phyloP scores from a whole-genome alignment of 2,797 vertebrate species.

The Psittacula echo region DNA sequence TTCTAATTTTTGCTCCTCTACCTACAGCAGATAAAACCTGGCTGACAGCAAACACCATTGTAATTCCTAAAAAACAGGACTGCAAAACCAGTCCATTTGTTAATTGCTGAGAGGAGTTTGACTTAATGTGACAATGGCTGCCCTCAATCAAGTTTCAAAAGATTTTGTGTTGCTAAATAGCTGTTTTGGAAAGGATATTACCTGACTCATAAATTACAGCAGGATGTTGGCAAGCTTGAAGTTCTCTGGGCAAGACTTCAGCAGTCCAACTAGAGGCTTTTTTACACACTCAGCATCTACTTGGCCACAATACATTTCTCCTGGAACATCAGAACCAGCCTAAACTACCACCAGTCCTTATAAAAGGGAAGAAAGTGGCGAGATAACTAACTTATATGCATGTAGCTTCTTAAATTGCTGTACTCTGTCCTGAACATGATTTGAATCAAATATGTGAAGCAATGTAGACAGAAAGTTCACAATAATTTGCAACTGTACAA shows the following conservation, averaged over 20 bases:
- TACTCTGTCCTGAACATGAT: not conserved
- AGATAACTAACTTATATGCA: not conserved
- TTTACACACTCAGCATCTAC: not conserved
- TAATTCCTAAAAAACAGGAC: not conserved
- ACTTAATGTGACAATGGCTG: not conserved
- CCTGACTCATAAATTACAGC: slow-evolving; percentile 25
- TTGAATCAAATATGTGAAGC: not conserved
- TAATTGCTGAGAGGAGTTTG: slow-evolving; percentile 5
- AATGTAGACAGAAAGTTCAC: not conserved
- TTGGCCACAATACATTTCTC: slow-evolving; percentile 25
- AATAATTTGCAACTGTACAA: not conserved
- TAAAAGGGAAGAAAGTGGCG: not conserved
- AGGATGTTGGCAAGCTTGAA: slow-evolving; percentile 11
- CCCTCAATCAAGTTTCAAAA: slow-evolving; percentile 22
- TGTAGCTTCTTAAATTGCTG: not conserved
- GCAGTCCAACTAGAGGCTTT: not conserved
- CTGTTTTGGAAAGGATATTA: slow-evolving; percentile 11
- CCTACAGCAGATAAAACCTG: not conserved
- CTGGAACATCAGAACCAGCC: not conserved
- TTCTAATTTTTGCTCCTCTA: not conserved
- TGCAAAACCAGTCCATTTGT: not conserved
- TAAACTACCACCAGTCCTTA: not conserved
- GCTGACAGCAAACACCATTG: not conserved
- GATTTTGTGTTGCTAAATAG: not conserved
- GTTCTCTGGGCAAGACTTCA: not conserved